phyloP scores from a whole-genome alignment of 1,140 invertebrate species.

The Schlechtendalia chinensis region DNA sequence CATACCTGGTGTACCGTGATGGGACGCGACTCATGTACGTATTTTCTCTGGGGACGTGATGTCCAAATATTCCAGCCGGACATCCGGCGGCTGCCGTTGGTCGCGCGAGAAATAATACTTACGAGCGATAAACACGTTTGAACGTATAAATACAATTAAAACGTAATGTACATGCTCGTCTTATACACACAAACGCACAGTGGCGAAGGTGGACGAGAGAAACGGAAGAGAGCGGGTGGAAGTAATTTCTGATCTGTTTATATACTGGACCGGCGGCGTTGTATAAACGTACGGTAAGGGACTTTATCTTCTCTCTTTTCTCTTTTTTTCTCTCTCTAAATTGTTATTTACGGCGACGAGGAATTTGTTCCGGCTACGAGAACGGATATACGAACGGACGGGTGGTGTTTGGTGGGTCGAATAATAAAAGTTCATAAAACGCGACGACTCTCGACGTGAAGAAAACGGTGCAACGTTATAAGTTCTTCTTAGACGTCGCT shows the following conservation, averaged over 20 bases:
- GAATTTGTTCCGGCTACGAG: conserved; percentile 19
- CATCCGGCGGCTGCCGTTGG: too few relatives aligned
- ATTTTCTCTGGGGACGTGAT: too few relatives aligned
- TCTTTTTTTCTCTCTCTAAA: conserved; percentile 1
- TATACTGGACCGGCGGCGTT: neutral
- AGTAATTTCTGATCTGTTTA: conserved; percentile 37
- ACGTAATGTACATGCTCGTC: neutral
- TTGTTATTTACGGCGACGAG: conserved; percentile 34
- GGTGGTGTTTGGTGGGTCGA: neutral
- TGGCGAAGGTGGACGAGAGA: too few relatives aligned
- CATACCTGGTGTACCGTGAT: too few relatives aligned
- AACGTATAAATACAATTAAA: conserved; percentile 6
- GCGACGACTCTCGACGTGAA: neutral
- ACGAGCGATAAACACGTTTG: neutral
- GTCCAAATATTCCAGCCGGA: too few relatives aligned
- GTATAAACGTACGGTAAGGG: neutral
- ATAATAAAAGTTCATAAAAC: conserved; percentile 44
- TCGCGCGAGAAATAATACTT: neutral
- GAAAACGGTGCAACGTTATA: conserved; percentile 31
- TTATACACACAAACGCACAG: neutral
- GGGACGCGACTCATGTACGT: too few relatives aligned
- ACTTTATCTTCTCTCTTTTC: neutral
- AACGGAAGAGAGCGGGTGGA: neutral
- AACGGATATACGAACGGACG: neutral
- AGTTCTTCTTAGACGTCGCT: conserved; percentile 35